Percentiles rank a stretch among this genome's conserved stretches.
phyloP scores from a whole-genome alignment of 2,888 invertebrate genomes.

The Ophraella communa region DNA sequence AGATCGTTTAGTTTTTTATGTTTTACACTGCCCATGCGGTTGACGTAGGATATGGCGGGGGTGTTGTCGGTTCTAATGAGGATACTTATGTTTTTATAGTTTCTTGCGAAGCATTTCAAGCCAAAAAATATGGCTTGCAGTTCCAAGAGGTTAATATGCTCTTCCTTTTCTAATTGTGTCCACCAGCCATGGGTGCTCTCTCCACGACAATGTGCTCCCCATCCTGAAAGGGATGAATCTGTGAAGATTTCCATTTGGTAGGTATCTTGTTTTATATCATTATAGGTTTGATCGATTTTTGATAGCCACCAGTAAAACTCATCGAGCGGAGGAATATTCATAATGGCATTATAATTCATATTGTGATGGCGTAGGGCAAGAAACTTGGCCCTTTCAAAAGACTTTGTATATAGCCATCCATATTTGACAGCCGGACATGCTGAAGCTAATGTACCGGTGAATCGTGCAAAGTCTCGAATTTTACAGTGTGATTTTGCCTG shows the following conservation, averaged over 20 bases:
- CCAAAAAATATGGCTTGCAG: conserved; percentile 1
- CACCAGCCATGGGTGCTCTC: conserved; percentile 1
- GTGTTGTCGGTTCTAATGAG: conserved; percentile 16
- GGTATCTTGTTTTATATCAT: neutral
- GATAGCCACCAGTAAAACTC: too few species aligned
- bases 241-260: neutral
- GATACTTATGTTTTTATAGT: neutral
- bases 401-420: neutral
- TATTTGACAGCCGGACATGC: neutral
- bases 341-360: neutral
- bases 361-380: neutral
- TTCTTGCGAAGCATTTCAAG: conserved; percentile 4
- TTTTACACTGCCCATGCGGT: conserved; percentile 11
- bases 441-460: neutral
- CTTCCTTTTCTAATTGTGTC: neutral
- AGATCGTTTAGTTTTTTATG: neutral
- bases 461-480: neutral
- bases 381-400: neutral
- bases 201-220: conserved; percentile 1
- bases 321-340: neutral
- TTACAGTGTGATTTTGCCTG: neutral
- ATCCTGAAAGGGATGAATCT: conserved; percentile 1
- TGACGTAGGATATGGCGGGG: conserved; percentile 17
- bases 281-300: too few species aligned
- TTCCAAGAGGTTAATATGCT: conserved; percentile 8